Base-by-base conservation (phyloP, 2,797 vertebrate species). In the Bradypodion ventrale region DNA sequence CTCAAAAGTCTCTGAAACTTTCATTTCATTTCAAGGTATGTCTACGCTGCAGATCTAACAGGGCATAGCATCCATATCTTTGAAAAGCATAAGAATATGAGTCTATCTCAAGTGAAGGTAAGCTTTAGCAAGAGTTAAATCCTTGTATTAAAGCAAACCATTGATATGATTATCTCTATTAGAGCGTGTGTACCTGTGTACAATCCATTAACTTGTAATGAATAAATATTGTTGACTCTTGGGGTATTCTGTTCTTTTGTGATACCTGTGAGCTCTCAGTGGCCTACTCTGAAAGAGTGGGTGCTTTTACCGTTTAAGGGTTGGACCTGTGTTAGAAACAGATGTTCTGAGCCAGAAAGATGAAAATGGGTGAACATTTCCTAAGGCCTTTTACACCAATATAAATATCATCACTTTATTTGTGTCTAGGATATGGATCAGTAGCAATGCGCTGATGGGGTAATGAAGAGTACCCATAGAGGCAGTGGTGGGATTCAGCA, bases 91-190 rank as follows among this genome's bases (percentile, higher is more conserved):
- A 87, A 90, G 60, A 88, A 96, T 29, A 95, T 95, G 93, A 96
- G 89, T 84, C 94, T 97, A 90, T 95, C 94, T 70, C 92, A 91
- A 0, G 37, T 96, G 79, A 97, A 96, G 96, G 96, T 97, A 91
- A 94, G 88, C 16, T 75, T 87, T 69, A n/a, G n/a, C n/a, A n/a
- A n/a, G n/a, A n/a, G 87, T 65, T 1, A 46, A n/a, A 25, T 19
- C 37, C 44, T n/a, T 69, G 44, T 80, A 8, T 75, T n/a, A 52
- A 85, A 49, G 25, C 27, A 23, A 42, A 15, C 29, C 8, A 42
- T 10, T 59, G 3, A 74, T 74, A 52, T 12, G 4, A 29, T 19
- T 27, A 42, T 74, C 8, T 73, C 5, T 70, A 52, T 21, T 12
- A 78, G 9, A 35, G 72, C 9, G 10, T 56, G 27, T 63, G 7